phyloP scores from a whole-genome alignment of 2,113 vertebrate genomes.

The Rhinopomastus cyanomelas region DNA sequence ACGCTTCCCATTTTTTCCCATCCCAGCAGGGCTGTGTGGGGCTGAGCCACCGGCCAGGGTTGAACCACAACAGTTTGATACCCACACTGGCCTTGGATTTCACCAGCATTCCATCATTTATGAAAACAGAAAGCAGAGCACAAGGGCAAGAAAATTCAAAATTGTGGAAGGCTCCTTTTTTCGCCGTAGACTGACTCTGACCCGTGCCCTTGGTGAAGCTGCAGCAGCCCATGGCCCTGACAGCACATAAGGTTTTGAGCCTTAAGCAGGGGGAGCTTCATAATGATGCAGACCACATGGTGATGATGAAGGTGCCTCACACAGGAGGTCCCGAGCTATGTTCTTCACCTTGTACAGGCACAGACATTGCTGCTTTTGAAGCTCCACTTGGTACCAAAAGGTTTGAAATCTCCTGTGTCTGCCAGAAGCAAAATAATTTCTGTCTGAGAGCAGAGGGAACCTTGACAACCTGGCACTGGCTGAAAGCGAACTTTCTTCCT shows the following conservation, averaged over 20 bases:
- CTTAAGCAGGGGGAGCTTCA: not conserved
- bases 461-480: slow-evolving; percentile 49
- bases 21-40: not conserved
- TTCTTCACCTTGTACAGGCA: not conserved
- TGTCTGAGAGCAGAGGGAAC: slow-evolving; percentile 46
- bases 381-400: not conserved
- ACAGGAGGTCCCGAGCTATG: not conserved
- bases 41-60: not conserved
- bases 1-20: not conserved
- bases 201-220: not conserved
- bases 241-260: not conserved
- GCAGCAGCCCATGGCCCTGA: not conserved
- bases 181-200: not conserved
- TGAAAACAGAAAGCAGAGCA: not conserved
- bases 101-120: not conserved
- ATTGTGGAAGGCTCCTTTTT: not conserved
- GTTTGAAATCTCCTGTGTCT: not conserved
- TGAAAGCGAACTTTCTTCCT: slow-evolving; percentile 33
- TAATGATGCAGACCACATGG: fast-evolving
- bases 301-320: fast-evolving
- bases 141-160: slow-evolving; percentile 1
- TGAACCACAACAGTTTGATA: not conserved
- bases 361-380: not conserved
- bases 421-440: not conserved
- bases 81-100: not conserved